Percentiles rank a stretch among this genome's conserved stretches.
These are phyloP conservation scores for Lasioglossum morio DNA, from an alignment of 2,888 invertebrate species.

Conservation along the genomic window DNA sequence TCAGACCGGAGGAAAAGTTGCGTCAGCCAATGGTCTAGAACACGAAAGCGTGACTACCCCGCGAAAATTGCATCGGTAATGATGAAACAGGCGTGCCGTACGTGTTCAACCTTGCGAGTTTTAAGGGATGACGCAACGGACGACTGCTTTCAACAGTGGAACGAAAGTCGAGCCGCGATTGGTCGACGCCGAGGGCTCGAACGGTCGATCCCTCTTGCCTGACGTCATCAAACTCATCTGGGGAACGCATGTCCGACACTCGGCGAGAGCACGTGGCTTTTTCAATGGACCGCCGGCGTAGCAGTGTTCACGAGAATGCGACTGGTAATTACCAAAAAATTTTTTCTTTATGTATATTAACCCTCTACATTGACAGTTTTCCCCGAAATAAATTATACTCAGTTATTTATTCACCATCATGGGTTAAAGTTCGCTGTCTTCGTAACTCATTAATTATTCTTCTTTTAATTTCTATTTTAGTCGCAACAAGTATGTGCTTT, in stretches of 20 bases:
- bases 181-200: conserved; percentile 77
- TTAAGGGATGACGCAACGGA: conserved; percentile 65
- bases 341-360: too few relatives aligned
- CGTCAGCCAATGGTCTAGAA: not conserved
- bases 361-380: too few relatives aligned
- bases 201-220: conserved; percentile 77
- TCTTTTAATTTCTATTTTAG: too few relatives aligned
- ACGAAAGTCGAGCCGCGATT: conserved; percentile 69
- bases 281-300: conserved; percentile 14
- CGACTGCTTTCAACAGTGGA: conserved; percentile 51
- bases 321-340: not conserved
- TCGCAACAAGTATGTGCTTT: too few relatives aligned
- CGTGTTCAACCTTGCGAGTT: conserved; percentile 6
- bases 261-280: conserved; percentile 14
- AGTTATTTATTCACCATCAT: too few relatives aligned
- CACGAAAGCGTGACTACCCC: not conserved
- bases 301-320: not conserved
- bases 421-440: too few relatives aligned
- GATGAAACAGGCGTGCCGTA: conserved; percentile 7
- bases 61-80: not conserved
- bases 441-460: too few relatives aligned
- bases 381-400: too few relatives aligned
- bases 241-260: conserved; percentile 3
- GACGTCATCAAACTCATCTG: conserved; percentile 59
- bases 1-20: not conserved